Evolutionary conservation across 2,113 vertebrate species (phyloP).

Genomic region (Mormoops blainvillei): DNA sequence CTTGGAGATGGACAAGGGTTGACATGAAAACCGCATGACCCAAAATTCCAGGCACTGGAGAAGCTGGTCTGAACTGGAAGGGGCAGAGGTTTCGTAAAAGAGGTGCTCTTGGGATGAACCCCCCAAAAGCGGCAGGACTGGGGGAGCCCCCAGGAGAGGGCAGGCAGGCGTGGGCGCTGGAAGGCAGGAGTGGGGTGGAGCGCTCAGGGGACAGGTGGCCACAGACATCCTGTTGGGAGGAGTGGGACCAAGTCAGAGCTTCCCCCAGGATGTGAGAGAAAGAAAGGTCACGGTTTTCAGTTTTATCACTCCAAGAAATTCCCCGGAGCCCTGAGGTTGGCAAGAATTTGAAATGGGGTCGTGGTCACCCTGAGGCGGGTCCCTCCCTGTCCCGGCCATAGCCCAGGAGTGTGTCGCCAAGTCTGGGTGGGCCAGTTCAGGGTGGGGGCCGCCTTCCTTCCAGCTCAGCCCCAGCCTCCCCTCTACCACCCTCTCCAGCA

Average conservation of each 20-base stretch:
- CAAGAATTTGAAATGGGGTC: background rate
- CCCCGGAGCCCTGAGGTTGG: background rate
- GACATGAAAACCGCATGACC: background rate
- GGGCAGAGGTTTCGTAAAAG: background rate
- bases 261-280: rapidly evolving
- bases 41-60: background rate
- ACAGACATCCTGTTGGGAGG: background rate
- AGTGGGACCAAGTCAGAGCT: background rate
- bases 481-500: background rate
- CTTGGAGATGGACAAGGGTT: background rate
- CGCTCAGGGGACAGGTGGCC: background rate
- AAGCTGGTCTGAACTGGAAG: too few relatives aligned
- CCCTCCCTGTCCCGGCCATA: rapidly evolving
- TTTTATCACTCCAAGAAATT: background rate
- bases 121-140: background rate
- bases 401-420: too few relatives aligned
- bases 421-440: rapidly evolving
- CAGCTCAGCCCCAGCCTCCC: background rate
- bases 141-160: background rate
- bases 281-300: background rate
- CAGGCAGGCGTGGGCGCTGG: background rate
- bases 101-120: background rate
- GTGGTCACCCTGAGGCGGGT: background rate
- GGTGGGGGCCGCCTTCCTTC: background rate
- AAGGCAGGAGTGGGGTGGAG: rapidly evolving